Conservation (phyloP, 2,797 vertebrate species). For the Vultur gryphus region DNA sequence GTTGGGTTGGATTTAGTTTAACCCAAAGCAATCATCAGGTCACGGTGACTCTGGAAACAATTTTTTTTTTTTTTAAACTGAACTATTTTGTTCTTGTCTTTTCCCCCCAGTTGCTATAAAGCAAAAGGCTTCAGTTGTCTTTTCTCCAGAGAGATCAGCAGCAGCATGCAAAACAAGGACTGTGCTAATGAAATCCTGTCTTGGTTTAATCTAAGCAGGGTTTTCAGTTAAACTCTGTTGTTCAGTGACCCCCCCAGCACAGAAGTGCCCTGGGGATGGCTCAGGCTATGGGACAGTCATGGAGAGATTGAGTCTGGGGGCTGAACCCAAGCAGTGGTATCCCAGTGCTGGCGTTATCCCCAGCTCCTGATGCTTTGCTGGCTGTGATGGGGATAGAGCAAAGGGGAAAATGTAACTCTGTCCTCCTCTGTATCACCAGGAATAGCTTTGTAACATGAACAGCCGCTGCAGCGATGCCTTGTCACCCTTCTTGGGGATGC, state of each 20-base stretch:
- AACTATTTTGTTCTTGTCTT: neutral
- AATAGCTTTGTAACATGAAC: neutral
- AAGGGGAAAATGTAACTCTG: neutral
- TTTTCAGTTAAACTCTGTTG: neutral
- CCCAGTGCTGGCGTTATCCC: neutral
- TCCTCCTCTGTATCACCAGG: neutral
- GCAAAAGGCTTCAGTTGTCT: neutral
- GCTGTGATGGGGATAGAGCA: rapidly evolving
- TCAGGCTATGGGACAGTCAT: neutral
- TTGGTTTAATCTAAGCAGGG: neutral
- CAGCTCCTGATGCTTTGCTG: neutral
- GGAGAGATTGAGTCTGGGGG: neutral
- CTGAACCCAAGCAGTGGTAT: neutral
- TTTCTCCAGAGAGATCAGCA: neutral
- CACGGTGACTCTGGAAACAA: slow-evolving; percentile 5
- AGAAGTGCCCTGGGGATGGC: neutral
- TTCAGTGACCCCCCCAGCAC: neutral
- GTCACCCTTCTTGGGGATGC: neutral
- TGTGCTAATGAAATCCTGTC: neutral
- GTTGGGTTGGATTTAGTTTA: slow-evolving; percentile 17
- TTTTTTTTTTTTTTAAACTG: neutral
- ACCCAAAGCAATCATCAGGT: slow-evolving; percentile 36
- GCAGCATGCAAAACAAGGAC: neutral
- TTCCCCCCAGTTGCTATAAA: neutral
- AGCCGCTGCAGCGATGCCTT: neutral